These are phyloP conservation scores for Myotis vivesi DNA, from an alignment of 2,797 vertebrate species.

Conservation along the genomic window DNA sequence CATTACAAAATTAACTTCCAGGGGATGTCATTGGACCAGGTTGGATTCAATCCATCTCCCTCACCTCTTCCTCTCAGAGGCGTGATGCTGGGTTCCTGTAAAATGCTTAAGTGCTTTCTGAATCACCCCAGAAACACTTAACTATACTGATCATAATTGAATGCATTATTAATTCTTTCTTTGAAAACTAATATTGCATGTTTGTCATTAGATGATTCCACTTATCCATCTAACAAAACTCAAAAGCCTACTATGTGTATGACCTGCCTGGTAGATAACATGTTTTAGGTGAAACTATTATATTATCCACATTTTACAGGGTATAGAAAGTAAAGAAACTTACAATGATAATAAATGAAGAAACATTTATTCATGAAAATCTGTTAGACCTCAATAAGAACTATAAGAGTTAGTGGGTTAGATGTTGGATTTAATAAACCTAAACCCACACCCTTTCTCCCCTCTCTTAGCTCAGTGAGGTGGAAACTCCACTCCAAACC, in stretches of 20 bases:
- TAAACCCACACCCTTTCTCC: neutral
- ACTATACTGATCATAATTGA: slow-evolving; percentile 70
- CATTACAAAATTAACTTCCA: slow-evolving; percentile 42
- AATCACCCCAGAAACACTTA: slow-evolving; percentile 74
- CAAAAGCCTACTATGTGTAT: slow-evolving; percentile 18
- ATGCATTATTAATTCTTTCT: slow-evolving; percentile 75
- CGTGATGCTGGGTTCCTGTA: slow-evolving; percentile 66
- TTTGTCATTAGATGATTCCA: slow-evolving; percentile 58
- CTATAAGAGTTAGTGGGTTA: neutral
- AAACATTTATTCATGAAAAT: neutral
- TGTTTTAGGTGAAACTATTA: neutral
- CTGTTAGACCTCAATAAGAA: neutral
- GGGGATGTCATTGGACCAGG: neutral
- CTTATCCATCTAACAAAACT: slow-evolving; percentile 45
- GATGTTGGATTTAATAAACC: neutral
- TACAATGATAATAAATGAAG: neutral
- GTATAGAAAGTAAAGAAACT: neutral
- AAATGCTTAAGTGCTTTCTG: slow-evolving; percentile 75
- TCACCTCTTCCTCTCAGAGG: slow-evolving; percentile 60
- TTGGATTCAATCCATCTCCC: slow-evolving; percentile 8
- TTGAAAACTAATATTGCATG: slow-evolving; percentile 69
- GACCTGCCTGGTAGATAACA: neutral
- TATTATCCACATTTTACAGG: slow-evolving; percentile 39
- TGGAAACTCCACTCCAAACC: neutral
- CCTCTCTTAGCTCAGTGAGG: neutral